A percentile compares a stretch with the other conserved stretches of the same genome.
phyloP scores from a whole-genome alignment of 2,888 invertebrate genomes.

The Agrilus mali region DNA sequence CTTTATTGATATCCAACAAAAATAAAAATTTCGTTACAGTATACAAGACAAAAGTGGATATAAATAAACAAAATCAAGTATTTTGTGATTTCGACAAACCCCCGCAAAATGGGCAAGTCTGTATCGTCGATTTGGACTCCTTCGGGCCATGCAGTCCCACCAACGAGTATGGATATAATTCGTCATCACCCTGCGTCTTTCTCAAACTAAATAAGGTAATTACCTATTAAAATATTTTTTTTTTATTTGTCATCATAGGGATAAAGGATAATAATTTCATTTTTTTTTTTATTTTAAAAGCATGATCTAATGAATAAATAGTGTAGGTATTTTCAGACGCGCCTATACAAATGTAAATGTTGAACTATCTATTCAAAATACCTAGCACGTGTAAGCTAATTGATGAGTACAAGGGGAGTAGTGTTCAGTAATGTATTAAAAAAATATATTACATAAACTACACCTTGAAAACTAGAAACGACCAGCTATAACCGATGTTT shows the following conservation, averaged over 20 bases:
- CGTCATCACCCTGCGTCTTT: conserved; percentile 70
- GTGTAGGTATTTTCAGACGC: neutral
- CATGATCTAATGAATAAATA: neutral
- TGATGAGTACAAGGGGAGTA: no score
- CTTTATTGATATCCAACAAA: no score
- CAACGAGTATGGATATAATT: conserved; percentile 53
- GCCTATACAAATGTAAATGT: neutral
- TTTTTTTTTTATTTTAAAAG: neutral
- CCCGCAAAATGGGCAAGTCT: conserved; percentile 38
- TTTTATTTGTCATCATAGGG: neutral
- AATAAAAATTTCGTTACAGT: no score
- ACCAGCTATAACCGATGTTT: no score
- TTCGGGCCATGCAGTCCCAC: conserved; percentile 41
- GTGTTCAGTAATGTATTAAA: no score
- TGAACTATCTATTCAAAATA: neutral
- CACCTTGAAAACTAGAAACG: no score
- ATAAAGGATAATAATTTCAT: no score
- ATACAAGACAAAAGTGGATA: no score
- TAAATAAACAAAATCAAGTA: conserved; percentile 16
- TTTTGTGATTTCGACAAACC: conserved; percentile 41
- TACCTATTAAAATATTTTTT: conserved; percentile 3
- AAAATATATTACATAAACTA: no score
- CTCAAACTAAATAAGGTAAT: conserved; percentile 72
- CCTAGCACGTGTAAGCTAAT: no score
- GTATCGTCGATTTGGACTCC: conserved; percentile 35